These are phyloP conservation scores for Serranus cabrilla DNA, from an alignment of 2,797 vertebrate species.

Conservation along the genomic window DNA sequence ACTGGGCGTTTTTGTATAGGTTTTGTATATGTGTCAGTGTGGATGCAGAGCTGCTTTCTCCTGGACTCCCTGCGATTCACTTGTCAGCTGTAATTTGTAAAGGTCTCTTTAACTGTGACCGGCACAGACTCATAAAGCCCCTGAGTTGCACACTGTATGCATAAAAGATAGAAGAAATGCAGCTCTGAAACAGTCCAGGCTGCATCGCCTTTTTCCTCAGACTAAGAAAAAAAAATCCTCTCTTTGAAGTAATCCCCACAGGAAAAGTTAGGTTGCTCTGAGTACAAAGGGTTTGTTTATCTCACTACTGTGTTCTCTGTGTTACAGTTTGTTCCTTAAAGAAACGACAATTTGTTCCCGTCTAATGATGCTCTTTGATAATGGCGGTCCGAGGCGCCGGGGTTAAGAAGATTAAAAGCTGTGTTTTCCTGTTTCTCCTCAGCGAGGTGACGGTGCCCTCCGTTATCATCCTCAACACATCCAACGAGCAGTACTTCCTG, in stretches of 20 bases:
- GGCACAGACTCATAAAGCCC: conserved; percentile 43
- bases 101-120: conserved; percentile 71
- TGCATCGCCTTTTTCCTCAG: conserved; percentile 32
- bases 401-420: conserved; percentile 61
- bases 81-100: conserved; percentile 74
- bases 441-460: conserved; percentile 94
- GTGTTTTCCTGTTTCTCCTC: conserved; percentile 39
- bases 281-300: conserved; percentile 68
- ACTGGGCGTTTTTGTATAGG: conserved; percentile 10
- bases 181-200: conserved; percentile 49
- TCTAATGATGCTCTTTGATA: conserved; percentile 67
- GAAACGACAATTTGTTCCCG: conserved; percentile 54
- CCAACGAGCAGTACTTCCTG: conserved; percentile 97
- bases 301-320: conserved; percentile 42
- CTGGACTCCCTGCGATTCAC: conserved; percentile 50
- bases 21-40: conserved; percentile 21
- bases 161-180: conserved; percentile 66
- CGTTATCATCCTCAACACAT: conserved; percentile 96
- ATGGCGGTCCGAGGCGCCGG: conserved; percentile 19
- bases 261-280: conserved; percentile 52
- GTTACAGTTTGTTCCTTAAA: conserved; percentile 61
- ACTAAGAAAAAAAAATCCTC: conserved; percentile 13
- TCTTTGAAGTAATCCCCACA: conserved; percentile 58
- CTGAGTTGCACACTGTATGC: conserved; percentile 62
- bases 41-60: conserved; percentile 24